Base-by-base conservation (phyloP, 2,113 vertebrate genomes). In the Synodontis membranacea region DNA sequence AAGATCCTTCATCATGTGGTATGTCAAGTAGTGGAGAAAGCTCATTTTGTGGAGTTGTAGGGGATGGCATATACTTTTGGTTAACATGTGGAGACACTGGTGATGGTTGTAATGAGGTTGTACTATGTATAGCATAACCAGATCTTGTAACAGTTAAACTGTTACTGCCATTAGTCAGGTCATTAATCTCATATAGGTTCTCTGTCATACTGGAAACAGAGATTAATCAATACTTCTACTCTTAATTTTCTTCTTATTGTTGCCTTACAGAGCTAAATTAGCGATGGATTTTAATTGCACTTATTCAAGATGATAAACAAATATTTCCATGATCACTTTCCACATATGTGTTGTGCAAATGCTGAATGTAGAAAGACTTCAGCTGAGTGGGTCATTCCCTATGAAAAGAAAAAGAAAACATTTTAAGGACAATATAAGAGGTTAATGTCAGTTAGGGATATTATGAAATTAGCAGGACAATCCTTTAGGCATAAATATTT, bases 131-230 rank as follows among this genome's bases (percentile, higher is more conserved):
- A 89, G 95, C 95, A 80, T 96, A 97, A 91, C 86, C 94, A 80
- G 96, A 94, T 89, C 93, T 95, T 87, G 94, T 88, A 78, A 91
- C 87, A 19, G 93, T 91, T 37, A 93, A 90, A 91, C 88, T 95
- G 72, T 95, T 96, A 14, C 87, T 93, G 88, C 91, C 88, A 81
- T 94, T 95, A 87, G 93, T 91, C 88, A 93, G 89, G 42, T 95
- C 95, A 89, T 94, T 96, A 83, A 92, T 91, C 93, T 96, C 96
- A 89, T 96, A 96, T 46, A 96, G 94, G 93, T 97, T 96, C 86
- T 97, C 96, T 84, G 95, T 95, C 96, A 97, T 97, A 39, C 60
- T 81, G 39, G n/a, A 86, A 84, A 54, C 15, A 80, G 34, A 64
- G 3, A 85, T 34, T 44, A 76, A 44, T 37, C 46, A 75, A 5